Evolutionary conservation across 2,888 invertebrate genomes (phyloP), one percentile per base, ranked within the genome.

Genomic region (Campopleginae sp.): DNA sequence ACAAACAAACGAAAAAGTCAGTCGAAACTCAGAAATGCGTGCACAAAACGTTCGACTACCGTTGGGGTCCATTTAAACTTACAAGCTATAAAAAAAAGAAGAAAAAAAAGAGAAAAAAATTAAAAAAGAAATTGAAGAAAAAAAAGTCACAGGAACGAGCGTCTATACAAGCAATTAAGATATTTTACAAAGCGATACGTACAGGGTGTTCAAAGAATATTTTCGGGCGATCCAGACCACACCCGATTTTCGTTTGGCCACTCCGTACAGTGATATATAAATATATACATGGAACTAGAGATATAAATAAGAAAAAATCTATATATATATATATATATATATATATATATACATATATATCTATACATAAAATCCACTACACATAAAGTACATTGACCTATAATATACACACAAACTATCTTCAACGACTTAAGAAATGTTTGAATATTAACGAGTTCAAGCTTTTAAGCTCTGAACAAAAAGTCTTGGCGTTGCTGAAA

Each of bases 21-120:
- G 38, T 19, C 8, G n/a, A 42, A 27, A 88, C 84, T 88, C 87
- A 87, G 87, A 86, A 81, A 88, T 88, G 88, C 86, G 80, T 88
- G 86, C 87, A 88, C 87, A 83, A 87, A 90, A 65, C 87, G 90
- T 91, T 91, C 89, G 90, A 91, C 90, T 91, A 91, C 90, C 90
- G 89, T 91, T 91, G 89, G 92, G 92, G 92, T 91, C 92, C 92
- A 92, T 89, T 91, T 92, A 91, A 90, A 90, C 85, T 91, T 91
- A 92, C 86, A 79, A 80, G 77, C 42, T 65, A 70, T 54, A 8
- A 79, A 38, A 70, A 44, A 17, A 65, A 71, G 63, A 38, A n/a
- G 70, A 78, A 4, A 27, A 46, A 23, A 61, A 61, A 38, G 3
- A 6, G 51, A 23, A 84, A 63, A 61, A 42, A 14, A 31, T 27